These are phyloP conservation scores for Eidolon dupreanum DNA, from an alignment of 2,797 vertebrate species.

Conservation along the genomic window DNA sequence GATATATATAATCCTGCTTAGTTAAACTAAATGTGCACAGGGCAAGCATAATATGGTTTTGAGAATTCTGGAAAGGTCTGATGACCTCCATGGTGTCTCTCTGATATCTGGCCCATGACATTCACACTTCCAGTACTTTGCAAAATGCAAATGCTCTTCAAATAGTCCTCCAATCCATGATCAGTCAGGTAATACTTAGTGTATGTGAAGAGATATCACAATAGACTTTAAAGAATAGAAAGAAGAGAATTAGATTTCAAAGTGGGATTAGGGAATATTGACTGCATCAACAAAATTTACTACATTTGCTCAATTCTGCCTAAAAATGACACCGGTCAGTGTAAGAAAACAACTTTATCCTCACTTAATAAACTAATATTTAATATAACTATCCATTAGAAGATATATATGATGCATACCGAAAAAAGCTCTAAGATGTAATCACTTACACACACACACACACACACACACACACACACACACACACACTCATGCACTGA, in stretches of 20 bases:
- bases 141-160: constrained; percentile 27
- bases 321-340: neutral
- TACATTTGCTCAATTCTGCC: neutral
- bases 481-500: neutral
- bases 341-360: neutral
- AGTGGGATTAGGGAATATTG: neutral
- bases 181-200: neutral
- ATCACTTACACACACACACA: neutral
- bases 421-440: neutral
- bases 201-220: neutral
- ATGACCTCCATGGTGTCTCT: neutral
- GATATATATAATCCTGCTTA: neutral
- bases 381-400: neutral
- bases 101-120: neutral
- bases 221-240: neutral
- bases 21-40: neutral
- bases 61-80: constrained; percentile 1
- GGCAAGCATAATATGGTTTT: neutral
- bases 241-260: constrained; percentile 9
- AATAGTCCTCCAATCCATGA: neutral
- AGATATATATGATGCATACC: neutral
- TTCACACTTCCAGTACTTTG: constrained; percentile 6
- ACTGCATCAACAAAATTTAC: neutral
- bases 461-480: neutral
- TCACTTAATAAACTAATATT: neutral